Conservation (phyloP, 2,888 invertebrate genomes). For the Drosophila peninsularis region DNA sequence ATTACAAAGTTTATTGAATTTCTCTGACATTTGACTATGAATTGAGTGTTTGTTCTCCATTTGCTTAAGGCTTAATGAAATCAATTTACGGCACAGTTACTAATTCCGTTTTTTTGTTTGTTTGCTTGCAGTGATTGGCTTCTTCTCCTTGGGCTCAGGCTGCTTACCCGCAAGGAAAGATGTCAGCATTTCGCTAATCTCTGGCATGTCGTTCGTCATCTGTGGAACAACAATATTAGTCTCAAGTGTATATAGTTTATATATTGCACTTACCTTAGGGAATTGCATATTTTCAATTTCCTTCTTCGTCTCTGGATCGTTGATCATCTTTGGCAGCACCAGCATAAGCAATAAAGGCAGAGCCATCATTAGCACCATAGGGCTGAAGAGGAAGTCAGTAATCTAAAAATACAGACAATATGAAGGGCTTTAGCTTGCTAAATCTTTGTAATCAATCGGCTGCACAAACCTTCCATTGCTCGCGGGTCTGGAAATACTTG, state of each 20-base stretch:
- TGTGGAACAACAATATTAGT: constrained; percentile 85
- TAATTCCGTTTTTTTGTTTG: constrained; percentile 84
- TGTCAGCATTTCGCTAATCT: constrained; percentile 97
- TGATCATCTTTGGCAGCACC: constrained; percentile 98
- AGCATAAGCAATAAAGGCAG: constrained; percentile 95
- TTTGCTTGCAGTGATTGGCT: constrained; percentile 77
- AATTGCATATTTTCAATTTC: constrained; percentile 95
- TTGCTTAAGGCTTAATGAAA: constrained; percentile 38
- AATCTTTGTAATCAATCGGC: neutral
- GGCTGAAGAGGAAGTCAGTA: constrained; percentile 97
- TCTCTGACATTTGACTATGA: constrained; percentile 49
- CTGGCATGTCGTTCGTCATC: constrained; percentile 94
- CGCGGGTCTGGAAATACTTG: constrained; percentile 95
- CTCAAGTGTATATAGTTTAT: neutral
- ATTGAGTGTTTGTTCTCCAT: constrained; percentile 29
- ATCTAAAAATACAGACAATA: constrained; percentile 84
- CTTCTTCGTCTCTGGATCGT: constrained; percentile 98
- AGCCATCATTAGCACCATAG: constrained; percentile 99
- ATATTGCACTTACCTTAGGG: constrained; percentile 76
- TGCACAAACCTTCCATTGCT: constrained; percentile 92
- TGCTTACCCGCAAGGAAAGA: constrained; percentile 92
- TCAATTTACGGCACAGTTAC: constrained; percentile 29
- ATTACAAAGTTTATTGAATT: constrained; percentile 48
- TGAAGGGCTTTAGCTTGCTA: neutral
- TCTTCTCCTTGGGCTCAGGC: constrained; percentile 83